Evolutionary conservation across 2,888 invertebrate genomes (phyloP), one percentile per base, ranked within the genome.

Genomic region (Epistrophe grossulariae): DNA sequence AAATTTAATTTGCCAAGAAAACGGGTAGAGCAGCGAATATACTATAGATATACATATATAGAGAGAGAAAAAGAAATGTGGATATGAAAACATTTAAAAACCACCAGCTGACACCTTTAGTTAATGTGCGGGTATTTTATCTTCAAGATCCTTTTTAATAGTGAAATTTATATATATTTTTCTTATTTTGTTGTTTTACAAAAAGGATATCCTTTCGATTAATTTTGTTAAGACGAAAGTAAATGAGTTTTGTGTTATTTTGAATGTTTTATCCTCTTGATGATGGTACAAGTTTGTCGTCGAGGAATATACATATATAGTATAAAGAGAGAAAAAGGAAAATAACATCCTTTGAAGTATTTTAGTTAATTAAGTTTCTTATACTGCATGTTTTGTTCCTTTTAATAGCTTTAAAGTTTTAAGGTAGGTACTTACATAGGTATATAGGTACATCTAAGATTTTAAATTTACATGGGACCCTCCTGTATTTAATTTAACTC

Each of bases 51-150:
- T 6, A 35, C 0, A 48, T 8, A n/a, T 4, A 55, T 13, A 31
- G 13, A 57, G 24, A 48, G 13, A 59, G 7, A n/a, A 24, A 66
- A 10, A 31, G 11, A 15, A 38, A 48, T 17, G 24, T 24, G 5
- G 50, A 55, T 59, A 57, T 48, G 17, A 60, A 72, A 82, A 24
- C 68, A 73, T 62, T 72, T 48, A 62, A 50, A 70, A 74, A 62
- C 82, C 78, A 79, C 78, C 78, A 82, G 78, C 82, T 82, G 85
- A 79, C 81, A 82, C 82, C 82, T 85, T 70, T 76, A 40, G 76
- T 59, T 80, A 84, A 84, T 68, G 74, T 45, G 48, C 13, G 76
- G 66, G 72, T 76, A 84, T 81, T n/a, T 84, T 73, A 81, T 84
- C 77, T 81, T 59, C 6, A 38, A 70, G 40, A 70, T 70, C 70